Conservation (phyloP, 1,140 invertebrate species). For the Conus betulinus region DNA sequence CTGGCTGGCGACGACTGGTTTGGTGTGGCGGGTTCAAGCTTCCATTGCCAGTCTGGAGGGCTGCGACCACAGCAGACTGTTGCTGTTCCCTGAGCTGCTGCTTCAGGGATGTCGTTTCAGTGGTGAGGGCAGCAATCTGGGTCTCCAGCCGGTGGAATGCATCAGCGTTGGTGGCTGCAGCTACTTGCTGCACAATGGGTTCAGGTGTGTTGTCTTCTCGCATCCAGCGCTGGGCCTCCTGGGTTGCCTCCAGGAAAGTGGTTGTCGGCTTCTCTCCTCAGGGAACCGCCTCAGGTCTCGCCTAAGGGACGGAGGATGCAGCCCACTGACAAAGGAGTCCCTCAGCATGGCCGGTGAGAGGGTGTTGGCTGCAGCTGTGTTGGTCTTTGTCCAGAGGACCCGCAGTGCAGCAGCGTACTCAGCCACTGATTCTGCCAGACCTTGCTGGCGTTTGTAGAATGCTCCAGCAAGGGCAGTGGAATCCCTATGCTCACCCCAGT, state of each 20-base stretch:
- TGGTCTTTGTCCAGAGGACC: neutral
- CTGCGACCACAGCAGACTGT: neutral
- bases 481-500: neutral
- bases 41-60: neutral
- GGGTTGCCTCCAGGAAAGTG: neutral
- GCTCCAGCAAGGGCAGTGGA: neutral
- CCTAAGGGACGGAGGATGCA: neutral
- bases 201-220: neutral
- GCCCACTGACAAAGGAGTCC: neutral
- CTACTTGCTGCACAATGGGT: neutral
- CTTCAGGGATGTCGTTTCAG: no score
- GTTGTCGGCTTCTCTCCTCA: neutral
- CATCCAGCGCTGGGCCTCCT: slow-evolving; percentile 17
- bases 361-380: neutral
- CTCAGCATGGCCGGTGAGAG: neutral
- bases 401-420: neutral
- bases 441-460: neutral
- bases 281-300: neutral
- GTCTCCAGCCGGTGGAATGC: neutral
- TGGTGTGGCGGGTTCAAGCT: neutral
- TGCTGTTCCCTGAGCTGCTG: neutral
- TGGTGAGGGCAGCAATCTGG: neutral
- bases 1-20: neutral
- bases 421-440: neutral
- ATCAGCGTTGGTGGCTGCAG: neutral